Evolutionary conservation across 2,797 vertebrate species (phyloP).

Genomic region (Clarias fuscus): DNA sequence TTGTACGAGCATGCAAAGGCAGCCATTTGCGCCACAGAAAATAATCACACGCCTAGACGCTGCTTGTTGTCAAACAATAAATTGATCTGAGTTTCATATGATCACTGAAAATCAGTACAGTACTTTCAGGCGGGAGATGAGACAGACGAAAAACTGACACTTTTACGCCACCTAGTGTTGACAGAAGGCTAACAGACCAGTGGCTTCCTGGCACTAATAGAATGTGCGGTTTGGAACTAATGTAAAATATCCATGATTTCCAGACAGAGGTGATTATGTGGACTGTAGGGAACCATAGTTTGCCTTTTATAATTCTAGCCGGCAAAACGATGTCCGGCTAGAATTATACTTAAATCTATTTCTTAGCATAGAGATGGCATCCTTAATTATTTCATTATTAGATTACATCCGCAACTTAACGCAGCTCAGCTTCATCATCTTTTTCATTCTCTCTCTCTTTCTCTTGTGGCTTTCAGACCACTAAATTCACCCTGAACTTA

Average conservation of each 20-base stretch:
- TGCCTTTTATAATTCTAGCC: no score
- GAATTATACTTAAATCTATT: not conserved
- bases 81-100: not conserved
- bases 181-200: not conserved
- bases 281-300: not conserved
- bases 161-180: constrained; percentile 14
- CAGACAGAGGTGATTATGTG: not conserved
- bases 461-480: not conserved
- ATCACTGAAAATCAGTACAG: no score
- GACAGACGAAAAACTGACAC: not conserved
- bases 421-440: not conserved
- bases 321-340: not conserved
- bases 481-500: not conserved
- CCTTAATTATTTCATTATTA: not conserved
- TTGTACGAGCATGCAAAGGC: not conserved
- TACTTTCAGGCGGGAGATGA: not conserved
- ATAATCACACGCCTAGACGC: not conserved
- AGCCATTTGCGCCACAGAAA: not conserved
- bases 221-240: not conserved
- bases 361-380: not conserved
- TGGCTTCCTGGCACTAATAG: no score
- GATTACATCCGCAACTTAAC: not conserved
- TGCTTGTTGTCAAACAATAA: not conserved
- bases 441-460: not conserved
- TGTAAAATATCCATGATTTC: not conserved